Base-by-base conservation (phyloP, 1,140 invertebrate species). In the Probaryconus sp. region DNA sequence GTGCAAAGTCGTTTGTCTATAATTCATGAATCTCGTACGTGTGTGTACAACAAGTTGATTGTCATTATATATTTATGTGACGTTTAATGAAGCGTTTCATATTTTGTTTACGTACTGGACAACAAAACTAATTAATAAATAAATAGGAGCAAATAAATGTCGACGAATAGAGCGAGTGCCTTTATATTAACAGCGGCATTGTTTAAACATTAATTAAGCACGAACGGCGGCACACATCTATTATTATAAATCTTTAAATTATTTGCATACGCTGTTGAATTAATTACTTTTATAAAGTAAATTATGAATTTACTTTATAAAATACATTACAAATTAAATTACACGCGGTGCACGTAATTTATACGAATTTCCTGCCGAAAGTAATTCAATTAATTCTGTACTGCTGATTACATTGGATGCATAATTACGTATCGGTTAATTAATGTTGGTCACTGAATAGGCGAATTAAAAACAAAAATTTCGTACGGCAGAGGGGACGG, bases 271-370 rank as follows among this genome's bases (percentile, higher is more conserved):
- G n/a, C 30, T 53, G 2, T 11, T 43, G 56, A 75, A 65, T 75
- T 55, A 75, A 75, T 75, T 69, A 75, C 61, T 42, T 28, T 45
- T 11, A 38, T 42, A 60, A n/a, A n/a, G n/a, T 65, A 65, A 67
- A 70, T 76, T 65, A 70, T 70, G 61, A 70, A 76, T 76, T 76
- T 76, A 76, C 67, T 70, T 76, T 70, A 42, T 58, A 76, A 60
- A 64, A 61, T 38, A 31, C 43, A 65, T 26, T 55, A 45, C 53
- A 24, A 61, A 70, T 76, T 76, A 69, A 75, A 75, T 75, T 75
- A 70, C 43, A 69, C 65, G 70, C 60, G 33, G 20, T 13, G 60
- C 70, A 61, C 55, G 61, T 76, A 67, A 76, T 67, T 76, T 76
- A 67, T 76, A 67, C 67, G 73, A 70, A 69, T 67, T 56, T 76